Evolutionary conservation across 2,797 vertebrate species (phyloP).

Genomic region (Chelon labrosus): DNA sequence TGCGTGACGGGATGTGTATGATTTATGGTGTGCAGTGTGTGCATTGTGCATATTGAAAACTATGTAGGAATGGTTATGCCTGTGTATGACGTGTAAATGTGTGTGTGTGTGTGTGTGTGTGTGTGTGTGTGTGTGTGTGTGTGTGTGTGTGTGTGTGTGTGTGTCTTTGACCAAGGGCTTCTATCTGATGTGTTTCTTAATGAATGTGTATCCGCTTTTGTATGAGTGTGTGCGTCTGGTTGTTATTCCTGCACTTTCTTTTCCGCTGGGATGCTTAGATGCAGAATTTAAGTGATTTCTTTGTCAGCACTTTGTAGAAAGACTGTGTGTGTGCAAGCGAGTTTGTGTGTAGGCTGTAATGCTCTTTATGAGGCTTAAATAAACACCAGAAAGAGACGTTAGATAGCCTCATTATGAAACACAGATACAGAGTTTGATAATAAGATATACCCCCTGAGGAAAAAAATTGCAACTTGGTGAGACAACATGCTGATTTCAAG

Average conservation of each 20-base stretch:
- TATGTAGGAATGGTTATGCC: background rate
- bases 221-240: conserved; percentile 4
- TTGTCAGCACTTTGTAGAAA: conserved; percentile 73
- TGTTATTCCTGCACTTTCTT: conserved; percentile 50
- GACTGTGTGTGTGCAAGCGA: conserved; percentile 14
- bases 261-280: conserved; percentile 51
- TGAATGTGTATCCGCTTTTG: background rate
- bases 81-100: background rate
- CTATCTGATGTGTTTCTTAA: conserved; percentile 4
- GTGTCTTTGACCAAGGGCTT: conserved; percentile 4
- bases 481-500: conserved; percentile 48
- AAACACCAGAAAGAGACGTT: conserved; percentile 50
- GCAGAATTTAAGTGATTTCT: conserved; percentile 67
- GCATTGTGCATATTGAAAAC: conserved; percentile 12
- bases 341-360: conserved; percentile 27
- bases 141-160: no score
- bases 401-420: conserved; percentile 60
- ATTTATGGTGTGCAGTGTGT: conserved; percentile 38
- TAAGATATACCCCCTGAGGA: conserved; percentile 41
- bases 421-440: conserved; percentile 47
- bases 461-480: conserved; percentile 23
- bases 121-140: no score
- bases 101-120: no score
- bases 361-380: conserved; percentile 54
- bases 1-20: conserved; percentile 30